These are phyloP conservation scores for Seira sanloemensis DNA, from an alignment of 2,888 invertebrate species.

Conservation along the genomic window DNA sequence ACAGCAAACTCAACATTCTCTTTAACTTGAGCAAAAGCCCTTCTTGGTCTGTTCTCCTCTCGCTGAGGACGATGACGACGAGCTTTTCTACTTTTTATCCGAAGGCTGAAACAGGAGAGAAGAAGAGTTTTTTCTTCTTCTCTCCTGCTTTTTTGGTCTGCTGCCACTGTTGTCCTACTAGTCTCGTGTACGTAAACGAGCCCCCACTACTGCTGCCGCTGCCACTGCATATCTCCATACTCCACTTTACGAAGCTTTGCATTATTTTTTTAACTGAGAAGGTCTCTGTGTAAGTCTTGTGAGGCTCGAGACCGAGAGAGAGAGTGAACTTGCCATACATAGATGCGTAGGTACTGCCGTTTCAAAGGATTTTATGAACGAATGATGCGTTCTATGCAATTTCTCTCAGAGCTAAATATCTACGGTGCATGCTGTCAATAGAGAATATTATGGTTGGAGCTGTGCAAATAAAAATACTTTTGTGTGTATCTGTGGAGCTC, in stretches of 20 bases:
- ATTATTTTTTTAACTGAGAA: not conserved
- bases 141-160: conserved; percentile 5
- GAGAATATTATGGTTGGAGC: not conserved
- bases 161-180: no score
- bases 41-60: conserved; percentile 32
- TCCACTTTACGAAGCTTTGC: not conserved
- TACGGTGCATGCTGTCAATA: conserved; percentile 13
- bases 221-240: no score
- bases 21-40: conserved; percentile 46
- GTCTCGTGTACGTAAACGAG: conserved; percentile 45
- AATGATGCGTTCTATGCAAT: conserved; percentile 13
- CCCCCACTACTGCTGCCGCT: no score
- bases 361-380: not conserved
- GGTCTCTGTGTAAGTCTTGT: not conserved
- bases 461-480: not conserved
- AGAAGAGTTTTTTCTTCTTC: conserved; percentile 8
- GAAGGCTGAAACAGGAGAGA: not conserved
- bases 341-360: not conserved
- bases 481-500: not conserved
- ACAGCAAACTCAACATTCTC: no score
- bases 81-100: conserved; percentile 4
- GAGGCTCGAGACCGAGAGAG: not conserved
- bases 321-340: not conserved
- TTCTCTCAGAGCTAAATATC: no score
- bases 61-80: not conserved